Base-by-base conservation (phyloP, 2,888 invertebrate species). In the Thereva nobilitata region DNA sequence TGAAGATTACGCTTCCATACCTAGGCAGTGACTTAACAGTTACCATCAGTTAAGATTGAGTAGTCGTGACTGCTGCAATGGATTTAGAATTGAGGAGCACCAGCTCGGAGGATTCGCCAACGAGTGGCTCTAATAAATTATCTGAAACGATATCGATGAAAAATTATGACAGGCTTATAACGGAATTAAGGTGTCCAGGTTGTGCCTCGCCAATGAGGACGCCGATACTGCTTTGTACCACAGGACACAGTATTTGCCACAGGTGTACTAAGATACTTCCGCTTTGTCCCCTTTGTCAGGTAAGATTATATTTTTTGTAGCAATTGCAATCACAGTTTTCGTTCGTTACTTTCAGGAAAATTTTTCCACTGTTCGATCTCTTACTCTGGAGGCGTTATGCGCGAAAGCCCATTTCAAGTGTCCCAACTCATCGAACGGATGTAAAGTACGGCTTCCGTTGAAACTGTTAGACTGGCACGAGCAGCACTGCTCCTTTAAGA, bases 341-440 rank as follows among this genome's bases (percentile, higher is more conserved):
- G n/a, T n/a, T 5, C 4, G 3, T 44, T 64, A 12, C 8, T 8
- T 49, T 56, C 78, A 86, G 86, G 84, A 86, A 79, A 82, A 83
- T 72, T 85, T 84, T 71, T 83, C 85, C 2, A 79, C 76, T 34
- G 81, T 84, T 6, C 80, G 86, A 2, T 85, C 86, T 0, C 78
- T 82, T 54, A 85, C 85, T 0, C 77, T 86, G 50, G 86, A 86
- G 72, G 85, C 86, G 0, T 75, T 86, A 47, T 85, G 85, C 49
- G 84, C 84, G 68, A 86, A 86, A 75, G 82, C 86, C 4, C 77
- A 86, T 65, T 86, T 86, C 68, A 85, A 85, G 1, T 86, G 86
- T 75, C 83, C 82, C 10, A 84, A 86, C 72, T 72, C 76, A 0
- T 63, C 74, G 2, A 78, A 77, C 2, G 86, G 86, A n/a, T 86